Conservation (phyloP, 2,797 vertebrate species). For the Craterocephalus amniculus region DNA sequence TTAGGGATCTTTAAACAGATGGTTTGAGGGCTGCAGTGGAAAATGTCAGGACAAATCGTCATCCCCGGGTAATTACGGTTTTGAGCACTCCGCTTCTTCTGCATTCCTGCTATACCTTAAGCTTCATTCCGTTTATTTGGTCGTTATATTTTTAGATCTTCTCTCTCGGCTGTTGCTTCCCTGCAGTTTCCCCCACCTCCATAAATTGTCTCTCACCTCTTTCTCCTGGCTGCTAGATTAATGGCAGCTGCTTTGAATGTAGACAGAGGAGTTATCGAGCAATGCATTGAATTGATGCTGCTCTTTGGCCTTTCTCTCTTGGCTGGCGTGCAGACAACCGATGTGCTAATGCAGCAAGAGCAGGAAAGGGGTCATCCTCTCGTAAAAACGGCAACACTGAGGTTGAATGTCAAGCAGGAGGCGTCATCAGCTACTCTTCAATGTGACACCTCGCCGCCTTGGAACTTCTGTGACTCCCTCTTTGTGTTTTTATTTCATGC, state of each 20-base stretch:
- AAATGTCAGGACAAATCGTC: conserved; percentile 86
- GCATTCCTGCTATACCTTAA: conserved; percentile 52
- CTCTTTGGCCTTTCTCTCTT: conserved; percentile 38
- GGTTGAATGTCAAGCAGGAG: conserved; percentile 51
- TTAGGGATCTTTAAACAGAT: conserved; percentile 85
- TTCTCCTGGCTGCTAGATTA: conserved; percentile 50
- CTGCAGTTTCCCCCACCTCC: neutral
- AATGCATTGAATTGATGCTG: conserved; percentile 58
- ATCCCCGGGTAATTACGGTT: conserved; percentile 81
- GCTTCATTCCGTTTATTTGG: conserved; percentile 12
- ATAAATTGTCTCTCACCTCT: conserved; percentile 29
- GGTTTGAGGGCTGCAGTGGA: conserved; percentile 78
- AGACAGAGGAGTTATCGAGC: conserved; percentile 52
- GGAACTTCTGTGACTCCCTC: conserved; percentile 21
- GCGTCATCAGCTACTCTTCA: conserved; percentile 19
- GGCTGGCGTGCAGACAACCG: conserved; percentile 22
- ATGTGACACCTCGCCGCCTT: conserved; percentile 37
- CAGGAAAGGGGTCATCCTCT: conserved; percentile 33
- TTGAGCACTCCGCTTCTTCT: conserved; percentile 50
- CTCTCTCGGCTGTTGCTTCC: conserved; percentile 12
- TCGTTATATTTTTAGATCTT: conserved; percentile 27
- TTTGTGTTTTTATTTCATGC: conserved; percentile 22
- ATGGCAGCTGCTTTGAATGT: conserved; percentile 57
- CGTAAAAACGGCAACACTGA: conserved; percentile 23
- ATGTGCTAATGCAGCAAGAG: conserved; percentile 43